phyloP scores from a whole-genome alignment of 2,888 invertebrate species.

The Macropis europaea region DNA sequence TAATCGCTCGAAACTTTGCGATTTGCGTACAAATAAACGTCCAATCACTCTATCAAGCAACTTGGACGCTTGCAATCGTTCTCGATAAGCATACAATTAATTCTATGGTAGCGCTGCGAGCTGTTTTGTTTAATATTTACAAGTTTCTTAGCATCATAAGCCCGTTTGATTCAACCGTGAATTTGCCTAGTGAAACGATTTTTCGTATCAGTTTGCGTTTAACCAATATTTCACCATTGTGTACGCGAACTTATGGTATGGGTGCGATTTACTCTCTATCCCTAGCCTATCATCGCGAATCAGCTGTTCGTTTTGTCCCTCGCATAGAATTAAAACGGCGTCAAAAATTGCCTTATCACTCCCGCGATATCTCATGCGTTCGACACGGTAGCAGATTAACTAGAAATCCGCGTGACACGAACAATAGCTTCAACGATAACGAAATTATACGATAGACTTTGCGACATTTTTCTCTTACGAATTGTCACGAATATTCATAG shows the following conservation, averaged over 20 bases:
- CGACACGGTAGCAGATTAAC: no score
- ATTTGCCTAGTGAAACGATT: slow-evolving; percentile 22
- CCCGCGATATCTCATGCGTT: background rate
- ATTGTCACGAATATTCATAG: background rate
- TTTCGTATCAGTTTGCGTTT: slow-evolving; percentile 1
- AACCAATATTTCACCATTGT: slow-evolving; percentile 7
- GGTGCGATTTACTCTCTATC: background rate
- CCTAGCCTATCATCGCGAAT: slow-evolving; percentile 19
- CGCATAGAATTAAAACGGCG: background rate
- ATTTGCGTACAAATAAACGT: slow-evolving; percentile 12
- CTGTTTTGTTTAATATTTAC: slow-evolving; percentile 37
- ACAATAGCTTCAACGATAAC: background rate
- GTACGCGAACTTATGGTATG: background rate
- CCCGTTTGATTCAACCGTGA: slow-evolving; percentile 23
- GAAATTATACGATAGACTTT: background rate
- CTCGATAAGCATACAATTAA: slow-evolving; percentile 5
- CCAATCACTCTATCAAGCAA: slow-evolving; percentile 1
- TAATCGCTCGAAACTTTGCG: background rate
- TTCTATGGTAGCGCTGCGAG: background rate
- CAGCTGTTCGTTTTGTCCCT: background rate
- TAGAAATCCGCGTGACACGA: background rate
- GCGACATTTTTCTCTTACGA: background rate
- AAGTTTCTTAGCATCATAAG: slow-evolving; percentile 20
- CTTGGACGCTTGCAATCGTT: slow-evolving; percentile 3
- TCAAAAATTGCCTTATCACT: background rate